Base-by-base conservation (phyloP, 1,140 invertebrate species). In the Meloidogyne hapla region DNA sequence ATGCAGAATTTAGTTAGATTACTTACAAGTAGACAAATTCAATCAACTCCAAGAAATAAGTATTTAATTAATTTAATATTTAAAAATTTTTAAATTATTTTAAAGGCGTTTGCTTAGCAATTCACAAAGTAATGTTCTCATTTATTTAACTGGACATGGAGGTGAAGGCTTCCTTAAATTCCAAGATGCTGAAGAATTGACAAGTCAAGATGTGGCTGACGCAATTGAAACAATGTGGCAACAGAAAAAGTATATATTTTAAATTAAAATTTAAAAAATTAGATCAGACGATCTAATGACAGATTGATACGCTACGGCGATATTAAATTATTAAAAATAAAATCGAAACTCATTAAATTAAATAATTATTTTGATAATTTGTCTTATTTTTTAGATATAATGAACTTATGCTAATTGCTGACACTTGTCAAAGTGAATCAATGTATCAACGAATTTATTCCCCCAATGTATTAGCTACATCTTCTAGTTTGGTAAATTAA, bases 221-320 rank as follows among this genome's bases (percentile, higher is more conserved):
- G 96, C 96, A 38, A 91, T 99, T 77, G 94, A 99, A 88, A 96
- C 99, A 89, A 99, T 99, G 97, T 97, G 94, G 93, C 94, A 98
- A 84, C 79, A 71, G 65, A 23, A 74, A 15, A 12, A 63, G 74
- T 80, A 45, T n/a, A n/a, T n/a, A n/a, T n/a, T n/a, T n/a, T n/a
- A n/a, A n/a, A n/a, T n/a, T n/a, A n/a, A n/a, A n/a, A n/a, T n/a
- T n/a, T n/a, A n/a, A n/a, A n/a, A n/a, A n/a, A n/a, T n/a, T n/a
- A n/a, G n/a, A n/a, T n/a, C n/a, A n/a, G n/a, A n/a, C n/a, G n/a
- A n/a, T n/a, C n/a, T n/a, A n/a, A n/a, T n/a, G n/a, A n/a, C n/a
- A n/a, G n/a, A n/a, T n/a, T n/a, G n/a, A n/a, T n/a, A n/a, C n/a
- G n/a, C n/a, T n/a, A n/a, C n/a, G n/a, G n/a, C n/a, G n/a, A n/a